Conservation (phyloP, 2,888 invertebrate species). For the Sylvicola cinctus region DNA sequence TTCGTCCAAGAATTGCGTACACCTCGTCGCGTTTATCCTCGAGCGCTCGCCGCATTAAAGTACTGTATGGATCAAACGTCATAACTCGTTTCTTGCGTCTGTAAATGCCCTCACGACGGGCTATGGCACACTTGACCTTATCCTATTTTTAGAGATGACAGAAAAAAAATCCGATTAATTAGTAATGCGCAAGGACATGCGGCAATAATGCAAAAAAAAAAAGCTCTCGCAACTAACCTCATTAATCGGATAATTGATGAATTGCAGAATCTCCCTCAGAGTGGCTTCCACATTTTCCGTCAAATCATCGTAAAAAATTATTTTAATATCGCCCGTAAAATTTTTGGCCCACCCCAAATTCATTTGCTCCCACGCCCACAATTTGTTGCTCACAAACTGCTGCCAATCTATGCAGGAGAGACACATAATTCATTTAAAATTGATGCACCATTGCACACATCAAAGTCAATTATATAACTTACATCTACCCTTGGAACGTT, state of each 20-base stretch:
- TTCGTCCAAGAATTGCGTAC: constrained; percentile 24
- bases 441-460: background rate
- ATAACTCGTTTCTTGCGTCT: constrained; percentile 40
- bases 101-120: constrained; percentile 49
- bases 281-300: constrained; percentile 36
- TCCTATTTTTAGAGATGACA: too few relatives aligned
- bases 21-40: constrained; percentile 29
- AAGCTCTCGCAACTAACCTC: constrained; percentile 20
- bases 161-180: too few relatives aligned
- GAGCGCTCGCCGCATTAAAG: constrained; percentile 33
- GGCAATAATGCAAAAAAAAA: background rate
- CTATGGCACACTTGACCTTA: constrained; percentile 35
- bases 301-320: constrained; percentile 49
- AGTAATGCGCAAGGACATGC: background rate
- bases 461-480: constrained; percentile 14
- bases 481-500: constrained; percentile 39
- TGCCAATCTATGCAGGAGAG: constrained; percentile 37
- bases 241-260: constrained; percentile 32
- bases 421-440: background rate
- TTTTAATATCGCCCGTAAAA: constrained; percentile 44
- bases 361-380: constrained; percentile 44
- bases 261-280: constrained; percentile 34
- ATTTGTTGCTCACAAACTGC: constrained; percentile 42
- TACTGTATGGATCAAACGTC: constrained; percentile 24
- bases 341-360: constrained; percentile 48